Conservation (phyloP, 2,113 vertebrate species). For the Phylloscopus trochilus region DNA sequence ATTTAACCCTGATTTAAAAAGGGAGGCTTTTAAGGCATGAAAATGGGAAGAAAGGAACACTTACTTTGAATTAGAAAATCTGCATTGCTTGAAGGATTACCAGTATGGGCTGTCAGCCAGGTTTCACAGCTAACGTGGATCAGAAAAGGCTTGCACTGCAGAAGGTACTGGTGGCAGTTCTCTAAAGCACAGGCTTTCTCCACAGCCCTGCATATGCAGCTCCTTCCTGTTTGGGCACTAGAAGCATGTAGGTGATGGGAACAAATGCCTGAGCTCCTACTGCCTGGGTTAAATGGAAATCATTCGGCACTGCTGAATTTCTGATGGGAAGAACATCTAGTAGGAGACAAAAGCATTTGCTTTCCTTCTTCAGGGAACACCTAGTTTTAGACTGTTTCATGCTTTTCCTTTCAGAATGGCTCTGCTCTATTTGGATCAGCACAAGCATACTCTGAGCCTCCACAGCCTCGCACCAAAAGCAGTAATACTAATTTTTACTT, state of each 20-base stretch:
- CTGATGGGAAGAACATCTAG: neutral
- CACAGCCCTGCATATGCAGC: neutral
- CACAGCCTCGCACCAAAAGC: neutral
- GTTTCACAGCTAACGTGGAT: neutral
- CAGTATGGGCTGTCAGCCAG: neutral
- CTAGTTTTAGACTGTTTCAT: neutral
- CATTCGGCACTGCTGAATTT: fast-evolving
- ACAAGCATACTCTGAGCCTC: neutral
- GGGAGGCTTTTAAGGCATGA: neutral
- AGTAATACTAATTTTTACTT: neutral
- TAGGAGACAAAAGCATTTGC: neutral
- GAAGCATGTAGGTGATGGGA: neutral
- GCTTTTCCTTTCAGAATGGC: neutral
- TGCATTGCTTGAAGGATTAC: neutral
- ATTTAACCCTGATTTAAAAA: constrained; percentile 22
- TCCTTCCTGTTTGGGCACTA: neutral
- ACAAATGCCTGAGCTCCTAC: neutral
- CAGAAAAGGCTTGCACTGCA: neutral
- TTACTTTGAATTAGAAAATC: neutral
- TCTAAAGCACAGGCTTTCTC: neutral
- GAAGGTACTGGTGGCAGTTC: neutral
- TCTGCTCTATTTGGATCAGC: neutral
- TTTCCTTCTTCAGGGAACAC: neutral
- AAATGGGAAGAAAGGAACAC: neutral
- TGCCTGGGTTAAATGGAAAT: neutral